phyloP scores from a whole-genome alignment of 2,797 vertebrate genomes.

The Galagoides demidoff region DNA sequence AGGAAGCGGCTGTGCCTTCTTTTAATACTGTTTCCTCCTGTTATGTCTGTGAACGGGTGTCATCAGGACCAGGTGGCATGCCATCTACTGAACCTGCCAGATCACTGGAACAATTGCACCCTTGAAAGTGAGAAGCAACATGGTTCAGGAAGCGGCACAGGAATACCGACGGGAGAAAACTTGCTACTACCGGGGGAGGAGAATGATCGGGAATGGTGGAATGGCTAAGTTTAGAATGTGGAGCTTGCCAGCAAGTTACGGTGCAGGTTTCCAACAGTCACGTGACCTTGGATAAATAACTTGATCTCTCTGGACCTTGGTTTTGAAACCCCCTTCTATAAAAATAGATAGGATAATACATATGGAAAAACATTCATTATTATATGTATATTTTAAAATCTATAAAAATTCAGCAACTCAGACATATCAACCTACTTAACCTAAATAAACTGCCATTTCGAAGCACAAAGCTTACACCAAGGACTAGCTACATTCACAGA shows the following conservation, averaged over 20 bases:
- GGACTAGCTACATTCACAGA: background rate
- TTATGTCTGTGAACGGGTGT: background rate
- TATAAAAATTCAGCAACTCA: constrained; percentile 55
- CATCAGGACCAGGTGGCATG: background rate
- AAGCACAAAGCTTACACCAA: constrained; percentile 46
- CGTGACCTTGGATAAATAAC: background rate
- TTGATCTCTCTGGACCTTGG: background rate
- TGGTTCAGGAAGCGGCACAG: background rate
- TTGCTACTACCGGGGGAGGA: background rate
- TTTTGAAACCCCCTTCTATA: constrained; percentile 3
- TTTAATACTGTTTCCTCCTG: background rate
- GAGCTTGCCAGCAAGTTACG: background rate
- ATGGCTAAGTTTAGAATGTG: background rate
- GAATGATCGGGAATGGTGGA: background rate
- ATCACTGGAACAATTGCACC: background rate
- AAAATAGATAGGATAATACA: background rate
- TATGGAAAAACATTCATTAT: constrained; percentile 4
- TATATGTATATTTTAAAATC: constrained; percentile 40
- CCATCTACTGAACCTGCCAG: background rate
- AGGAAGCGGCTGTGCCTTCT: background rate
- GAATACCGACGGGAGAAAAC: background rate
- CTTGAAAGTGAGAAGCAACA: background rate
- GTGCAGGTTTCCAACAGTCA: background rate
- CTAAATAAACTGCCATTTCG: constrained; percentile 31
- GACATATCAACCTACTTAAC: constrained; percentile 35